Evolutionary conservation across 2,797 vertebrate genomes (phyloP), one percentile per base, ranked within the genome.

Genomic region (Echiichthys vipera): DNA sequence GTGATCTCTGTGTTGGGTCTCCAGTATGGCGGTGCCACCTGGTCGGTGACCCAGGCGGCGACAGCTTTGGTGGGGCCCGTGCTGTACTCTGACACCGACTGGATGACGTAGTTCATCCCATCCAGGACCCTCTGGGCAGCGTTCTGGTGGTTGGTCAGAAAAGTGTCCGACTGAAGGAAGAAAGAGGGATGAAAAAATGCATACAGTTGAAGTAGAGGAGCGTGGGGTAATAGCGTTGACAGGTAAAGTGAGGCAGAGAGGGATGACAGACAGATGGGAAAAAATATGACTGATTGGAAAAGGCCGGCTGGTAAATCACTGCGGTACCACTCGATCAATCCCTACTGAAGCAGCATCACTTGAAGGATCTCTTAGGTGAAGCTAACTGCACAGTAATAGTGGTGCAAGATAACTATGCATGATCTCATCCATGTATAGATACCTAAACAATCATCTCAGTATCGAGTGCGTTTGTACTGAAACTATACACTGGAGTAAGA

Each of bases 11-110:
- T 79, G 51, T 96, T 96, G 47, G 96, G 91, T 80, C 93, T 94
- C 96, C 96, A 96, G 86, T 96, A 96, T 0, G 93, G 88, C 0
- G 96, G 96, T 0, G 95, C 96, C 85, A 96, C 95, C 74, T 93
- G 94, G 80, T 96, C 95, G 0, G 95, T 96, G 37, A 96, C 86
- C 96, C 95, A 96, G 59, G 93, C 87, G 0, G 95, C 77, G 64
- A 95, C 95, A 0, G 93, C 93, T 78, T 94, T 95, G 42, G 94
- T 96, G 69, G 96, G 95, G 5, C 95, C 94, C 0, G 92, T 86
- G 84, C 95, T 94, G 85, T 96, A 96, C 50, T 95, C 95, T 0
- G 94, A 94, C 65, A 96, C 95, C 0, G 95, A 95, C 81, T 96
- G 95, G 65, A 96, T 92, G 72, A 96, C 81, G 1, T 76, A 92